These are phyloP conservation scores for Cynopterus brachyotis DNA, from an alignment of 2,113 vertebrate species.

Conservation along the genomic window DNA sequence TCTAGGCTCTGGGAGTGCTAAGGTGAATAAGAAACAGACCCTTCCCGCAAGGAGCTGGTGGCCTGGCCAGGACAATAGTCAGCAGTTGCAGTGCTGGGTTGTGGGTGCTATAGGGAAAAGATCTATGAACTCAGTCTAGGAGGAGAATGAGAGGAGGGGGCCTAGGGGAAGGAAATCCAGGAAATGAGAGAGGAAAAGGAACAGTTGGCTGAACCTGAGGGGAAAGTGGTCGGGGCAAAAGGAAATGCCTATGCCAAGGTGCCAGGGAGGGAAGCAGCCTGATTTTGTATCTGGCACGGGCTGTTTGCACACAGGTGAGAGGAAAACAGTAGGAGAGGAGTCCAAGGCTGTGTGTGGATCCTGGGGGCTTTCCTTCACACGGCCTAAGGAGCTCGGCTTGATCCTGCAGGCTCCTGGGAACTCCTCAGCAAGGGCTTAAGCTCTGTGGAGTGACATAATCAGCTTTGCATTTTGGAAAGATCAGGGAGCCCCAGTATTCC, in stretches of 20 bases:
- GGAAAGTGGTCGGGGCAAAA: neutral
- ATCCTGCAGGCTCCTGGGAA: neutral
- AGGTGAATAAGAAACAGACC: neutral
- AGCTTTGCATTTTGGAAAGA: conserved; percentile 37
- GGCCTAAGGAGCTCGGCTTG: neutral
- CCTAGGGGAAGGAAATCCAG: neutral
- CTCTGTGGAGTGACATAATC: conserved; percentile 41
- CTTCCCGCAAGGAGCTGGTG: neutral
- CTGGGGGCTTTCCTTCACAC: neutral
- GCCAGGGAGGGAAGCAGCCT: neutral
- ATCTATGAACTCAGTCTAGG: neutral
- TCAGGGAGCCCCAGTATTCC: neutral
- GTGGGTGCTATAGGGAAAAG: neutral
- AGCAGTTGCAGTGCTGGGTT: neutral
- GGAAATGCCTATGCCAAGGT: neutral
- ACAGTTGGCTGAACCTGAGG: neutral
- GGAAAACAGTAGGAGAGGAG: neutral
- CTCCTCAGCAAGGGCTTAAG: neutral
- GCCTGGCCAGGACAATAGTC: neutral
- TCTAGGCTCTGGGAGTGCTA: neutral
- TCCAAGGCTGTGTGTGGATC: neutral
- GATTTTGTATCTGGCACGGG: neutral
- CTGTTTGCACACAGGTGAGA: neutral
- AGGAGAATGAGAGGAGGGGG: neutral
- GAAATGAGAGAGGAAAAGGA: neutral